A percentile compares a stretch with the other conserved stretches of the same genome.
Conservation (phyloP, 2,113 vertebrate species). For the Gambusia affinis region DNA sequence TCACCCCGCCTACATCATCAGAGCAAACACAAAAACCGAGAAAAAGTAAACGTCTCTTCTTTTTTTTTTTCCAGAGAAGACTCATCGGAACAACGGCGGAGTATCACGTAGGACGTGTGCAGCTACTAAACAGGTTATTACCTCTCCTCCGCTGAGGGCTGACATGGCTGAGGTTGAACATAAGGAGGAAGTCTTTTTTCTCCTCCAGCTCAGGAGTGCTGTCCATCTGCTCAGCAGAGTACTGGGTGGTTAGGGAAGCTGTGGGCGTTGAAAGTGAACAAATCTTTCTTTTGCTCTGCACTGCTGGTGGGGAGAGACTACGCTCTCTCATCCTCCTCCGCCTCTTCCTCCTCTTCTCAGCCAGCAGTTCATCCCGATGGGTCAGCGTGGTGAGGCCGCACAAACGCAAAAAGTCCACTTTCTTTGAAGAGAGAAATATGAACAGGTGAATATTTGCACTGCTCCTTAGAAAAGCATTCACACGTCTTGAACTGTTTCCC, state of each 20-base stretch:
- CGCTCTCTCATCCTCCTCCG: slow-evolving; percentile 93
- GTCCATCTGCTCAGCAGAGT: slow-evolving; percentile 95
- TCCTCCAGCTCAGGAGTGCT: slow-evolving; percentile 89
- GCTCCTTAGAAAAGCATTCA: background rate
- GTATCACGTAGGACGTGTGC: slow-evolving; percentile 37
- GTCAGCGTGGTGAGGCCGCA: slow-evolving; percentile 93
- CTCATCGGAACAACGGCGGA: slow-evolving; percentile 22
- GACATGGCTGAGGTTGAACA: slow-evolving; percentile 93
- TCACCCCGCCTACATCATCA: slow-evolving; percentile 32
- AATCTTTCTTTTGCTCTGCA: slow-evolving; percentile 86
- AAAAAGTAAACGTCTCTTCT: slow-evolving; percentile 7
- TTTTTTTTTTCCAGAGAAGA: background rate
- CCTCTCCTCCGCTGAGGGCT: slow-evolving; percentile 91
- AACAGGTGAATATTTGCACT: background rate
- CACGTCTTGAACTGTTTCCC: background rate
- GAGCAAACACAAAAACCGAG: slow-evolving; percentile 20
- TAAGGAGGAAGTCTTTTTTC: slow-evolving; percentile 94
- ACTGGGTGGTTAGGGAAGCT: slow-evolving; percentile 86
- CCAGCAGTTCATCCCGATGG: slow-evolving; percentile 88
- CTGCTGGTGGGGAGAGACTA: slow-evolving; percentile 86
- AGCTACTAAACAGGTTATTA: slow-evolving; percentile 60
- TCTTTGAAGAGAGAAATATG: slow-evolving; percentile 77
- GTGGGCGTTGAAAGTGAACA: slow-evolving; percentile 56
- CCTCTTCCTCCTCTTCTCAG: slow-evolving; percentile 90
- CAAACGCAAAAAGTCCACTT: slow-evolving; percentile 90